Conservation (phyloP, 2,888 invertebrate species). For the Pyrgus malvae region DNA sequence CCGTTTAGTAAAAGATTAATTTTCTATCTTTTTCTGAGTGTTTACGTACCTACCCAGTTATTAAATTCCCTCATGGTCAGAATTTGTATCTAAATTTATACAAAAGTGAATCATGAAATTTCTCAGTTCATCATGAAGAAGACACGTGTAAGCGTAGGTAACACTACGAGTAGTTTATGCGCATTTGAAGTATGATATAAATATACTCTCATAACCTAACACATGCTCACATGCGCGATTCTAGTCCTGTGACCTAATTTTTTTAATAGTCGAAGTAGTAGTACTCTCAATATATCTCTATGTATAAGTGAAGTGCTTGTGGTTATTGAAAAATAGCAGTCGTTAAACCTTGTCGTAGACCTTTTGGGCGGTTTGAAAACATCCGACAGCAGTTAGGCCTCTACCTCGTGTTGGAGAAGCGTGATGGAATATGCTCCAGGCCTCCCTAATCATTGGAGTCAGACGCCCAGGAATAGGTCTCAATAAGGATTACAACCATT, state of each 20-base stretch:
- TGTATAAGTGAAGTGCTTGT: conserved; percentile 3
- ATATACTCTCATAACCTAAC: background rate
- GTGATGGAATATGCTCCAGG: no score
- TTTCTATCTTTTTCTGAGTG: no score
- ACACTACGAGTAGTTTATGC: background rate
- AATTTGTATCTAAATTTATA: background rate
- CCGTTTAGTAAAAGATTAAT: no score
- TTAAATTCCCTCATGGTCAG: no score
- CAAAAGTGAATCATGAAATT: background rate
- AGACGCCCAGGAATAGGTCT: no score
- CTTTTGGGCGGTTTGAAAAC: background rate
- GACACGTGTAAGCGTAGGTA: no score
- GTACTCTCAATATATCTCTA: no score
- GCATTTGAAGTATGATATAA: background rate
- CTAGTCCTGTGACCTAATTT: conserved; percentile 2
- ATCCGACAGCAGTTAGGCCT: background rate
- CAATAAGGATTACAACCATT: background rate
- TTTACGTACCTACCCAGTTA: no score
- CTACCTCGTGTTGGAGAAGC: background rate
- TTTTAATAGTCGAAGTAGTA: conserved; percentile 1
- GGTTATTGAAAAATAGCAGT: background rate
- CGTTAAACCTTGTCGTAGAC: background rate
- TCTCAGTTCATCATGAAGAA: background rate
- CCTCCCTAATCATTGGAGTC: no score
- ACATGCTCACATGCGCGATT: background rate